These are phyloP conservation scores for Eledone cirrhosa DNA, from an alignment of 2,888 invertebrate genomes.

Conservation along the genomic window DNA sequence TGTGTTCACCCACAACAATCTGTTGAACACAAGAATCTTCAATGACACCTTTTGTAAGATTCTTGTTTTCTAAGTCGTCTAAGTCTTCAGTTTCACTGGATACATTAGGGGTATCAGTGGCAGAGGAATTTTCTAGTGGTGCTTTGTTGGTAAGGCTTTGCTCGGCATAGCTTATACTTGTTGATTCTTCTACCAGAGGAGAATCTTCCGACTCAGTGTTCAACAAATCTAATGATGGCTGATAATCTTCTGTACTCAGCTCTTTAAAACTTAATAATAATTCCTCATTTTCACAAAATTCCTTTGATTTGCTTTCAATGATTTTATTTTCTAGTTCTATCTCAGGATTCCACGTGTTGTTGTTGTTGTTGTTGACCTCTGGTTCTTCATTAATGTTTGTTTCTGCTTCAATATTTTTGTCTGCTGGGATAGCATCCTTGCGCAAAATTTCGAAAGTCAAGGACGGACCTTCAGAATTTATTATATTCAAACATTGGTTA, in stretches of 20 bases:
- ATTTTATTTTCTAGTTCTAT: background rate
- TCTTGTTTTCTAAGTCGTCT: too few relatives aligned
- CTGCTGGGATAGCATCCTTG: slow-evolving; percentile 36
- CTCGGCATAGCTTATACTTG: too few relatives aligned
- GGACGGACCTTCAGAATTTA: slow-evolving; percentile 85
- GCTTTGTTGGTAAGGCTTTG: too few relatives aligned
- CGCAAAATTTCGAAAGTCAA: slow-evolving; percentile 78
- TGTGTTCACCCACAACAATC: background rate
- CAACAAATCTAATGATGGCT: background rate
- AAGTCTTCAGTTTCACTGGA: too few relatives aligned
- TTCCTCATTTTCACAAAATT: background rate
- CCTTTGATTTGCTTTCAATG: too few relatives aligned
- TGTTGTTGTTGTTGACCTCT: slow-evolving; percentile 18
- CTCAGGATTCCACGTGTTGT: background rate
- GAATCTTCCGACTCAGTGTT: too few relatives aligned
- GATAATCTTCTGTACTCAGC: background rate
- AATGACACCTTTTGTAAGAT: background rate
- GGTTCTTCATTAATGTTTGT: slow-evolving; percentile 35
- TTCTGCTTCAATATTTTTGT: slow-evolving; percentile 40
- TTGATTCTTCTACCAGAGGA: too few relatives aligned
- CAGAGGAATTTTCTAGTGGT: too few relatives aligned
- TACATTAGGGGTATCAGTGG: too few relatives aligned
- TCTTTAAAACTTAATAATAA: background rate
- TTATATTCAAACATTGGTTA: slow-evolving; percentile 83
- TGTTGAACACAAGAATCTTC: background rate